These are phyloP conservation scores for Dryococelus australis DNA, from an alignment of 2,888 invertebrate species.

Conservation along the genomic window DNA sequence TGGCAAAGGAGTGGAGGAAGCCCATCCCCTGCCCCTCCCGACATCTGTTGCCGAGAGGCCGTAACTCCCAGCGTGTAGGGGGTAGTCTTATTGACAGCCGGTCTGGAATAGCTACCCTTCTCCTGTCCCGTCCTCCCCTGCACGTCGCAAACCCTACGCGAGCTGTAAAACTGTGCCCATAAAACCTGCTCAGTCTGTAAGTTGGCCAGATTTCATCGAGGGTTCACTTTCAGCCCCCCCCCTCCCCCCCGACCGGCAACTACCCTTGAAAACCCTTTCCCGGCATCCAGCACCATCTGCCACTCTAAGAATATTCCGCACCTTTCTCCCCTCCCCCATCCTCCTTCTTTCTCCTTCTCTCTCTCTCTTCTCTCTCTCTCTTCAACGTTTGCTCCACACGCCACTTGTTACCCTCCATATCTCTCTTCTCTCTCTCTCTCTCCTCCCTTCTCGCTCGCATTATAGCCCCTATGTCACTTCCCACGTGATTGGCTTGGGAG, in stretches of 20 bases:
- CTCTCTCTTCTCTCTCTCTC: too few relatives aligned
- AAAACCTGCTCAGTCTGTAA: conserved; percentile 19
- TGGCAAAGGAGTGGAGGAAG: neutral
- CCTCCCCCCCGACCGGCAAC: neutral
- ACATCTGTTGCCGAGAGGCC: conserved; percentile 16
- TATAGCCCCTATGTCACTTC: neutral
- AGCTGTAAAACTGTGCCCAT: conserved; percentile 23
- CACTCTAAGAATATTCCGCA: neutral
- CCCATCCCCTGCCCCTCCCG: neutral
- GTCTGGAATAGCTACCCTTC: conserved; percentile 2
- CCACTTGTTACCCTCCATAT: neutral
- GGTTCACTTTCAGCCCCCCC: neutral
- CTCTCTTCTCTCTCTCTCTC: neutral
- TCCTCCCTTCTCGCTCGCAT: neutral
- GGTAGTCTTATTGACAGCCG: neutral
- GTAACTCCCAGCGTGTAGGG: neutral
- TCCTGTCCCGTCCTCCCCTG: neutral
- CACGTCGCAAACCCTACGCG: neutral
- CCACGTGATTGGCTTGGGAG: neutral
- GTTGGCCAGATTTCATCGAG: neutral
- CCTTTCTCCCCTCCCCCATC: neutral
- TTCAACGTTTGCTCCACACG: neutral
- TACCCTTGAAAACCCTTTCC: neutral
- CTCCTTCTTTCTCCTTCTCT: neutral
- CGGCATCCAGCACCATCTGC: neutral